phyloP scores from a whole-genome alignment of 2,888 invertebrate species.

The Caenorhabditis drosophilae region DNA sequence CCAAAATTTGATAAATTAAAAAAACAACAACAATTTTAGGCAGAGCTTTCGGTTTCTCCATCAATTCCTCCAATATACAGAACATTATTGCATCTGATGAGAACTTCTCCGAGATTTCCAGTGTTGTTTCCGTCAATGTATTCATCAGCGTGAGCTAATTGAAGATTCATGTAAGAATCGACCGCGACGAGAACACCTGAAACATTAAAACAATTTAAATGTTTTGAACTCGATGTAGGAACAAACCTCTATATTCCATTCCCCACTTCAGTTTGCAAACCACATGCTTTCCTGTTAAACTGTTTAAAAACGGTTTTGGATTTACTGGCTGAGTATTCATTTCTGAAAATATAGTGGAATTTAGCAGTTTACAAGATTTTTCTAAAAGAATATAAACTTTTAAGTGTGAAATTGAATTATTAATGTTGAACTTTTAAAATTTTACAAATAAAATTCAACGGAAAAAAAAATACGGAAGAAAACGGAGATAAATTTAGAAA shows the following conservation, averaged over 20 bases:
- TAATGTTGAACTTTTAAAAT: not conserved
- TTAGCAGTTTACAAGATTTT: too few relatives aligned
- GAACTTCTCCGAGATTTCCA: conserved; percentile 93
- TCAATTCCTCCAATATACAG: conserved; percentile 63
- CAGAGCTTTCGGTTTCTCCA: conserved; percentile 13
- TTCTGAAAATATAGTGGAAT: too few relatives aligned
- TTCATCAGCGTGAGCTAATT: conserved; percentile 96
- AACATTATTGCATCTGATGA: conserved; percentile 75
- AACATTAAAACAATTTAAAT: conserved; percentile 11
- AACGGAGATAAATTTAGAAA: conserved; percentile 2
- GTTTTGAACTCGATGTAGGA: not conserved
- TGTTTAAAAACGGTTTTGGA: conserved; percentile 98
- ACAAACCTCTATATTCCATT: conserved; percentile 86
- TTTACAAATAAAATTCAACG: too few relatives aligned
- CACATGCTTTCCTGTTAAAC: conserved; percentile 94
- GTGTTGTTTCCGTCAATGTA: conserved; percentile 88
- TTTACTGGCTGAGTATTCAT: conserved; percentile 79
- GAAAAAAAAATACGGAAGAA: not conserved
- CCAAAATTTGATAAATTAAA: not conserved
- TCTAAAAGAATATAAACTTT: too few relatives aligned
- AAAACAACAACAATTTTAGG: not conserved
- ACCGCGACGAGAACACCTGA: conserved; percentile 91
- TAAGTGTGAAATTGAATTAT: too few relatives aligned
- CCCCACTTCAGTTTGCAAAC: conserved; percentile 99
- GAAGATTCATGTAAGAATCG: conserved; percentile 97